phyloP scores from a whole-genome alignment of 2,797 vertebrate genomes.

The Catamblyrhynchus diadema region DNA sequence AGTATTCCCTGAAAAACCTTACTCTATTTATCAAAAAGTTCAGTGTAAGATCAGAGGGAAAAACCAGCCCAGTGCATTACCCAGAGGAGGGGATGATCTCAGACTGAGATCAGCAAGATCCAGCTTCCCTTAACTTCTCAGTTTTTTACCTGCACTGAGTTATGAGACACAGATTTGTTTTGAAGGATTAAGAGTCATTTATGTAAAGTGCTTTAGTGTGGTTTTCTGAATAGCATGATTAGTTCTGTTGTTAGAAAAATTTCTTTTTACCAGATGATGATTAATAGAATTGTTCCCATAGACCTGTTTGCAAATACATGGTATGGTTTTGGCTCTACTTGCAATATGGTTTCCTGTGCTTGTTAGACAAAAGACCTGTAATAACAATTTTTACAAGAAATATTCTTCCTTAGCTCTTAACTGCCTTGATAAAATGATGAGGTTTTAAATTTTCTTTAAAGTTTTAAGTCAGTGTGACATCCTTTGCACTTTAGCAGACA shows the following conservation, averaged over 20 bases:
- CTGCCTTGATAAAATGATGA: not conserved
- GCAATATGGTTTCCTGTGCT: not conserved
- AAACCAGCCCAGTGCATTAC: accelerated
- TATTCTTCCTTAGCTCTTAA: not conserved
- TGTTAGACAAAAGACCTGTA: not conserved
- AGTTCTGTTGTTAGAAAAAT: not conserved
- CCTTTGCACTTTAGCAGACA: not conserved
- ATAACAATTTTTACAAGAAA: not conserved
- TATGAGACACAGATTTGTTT: not conserved
- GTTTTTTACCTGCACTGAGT: not conserved
- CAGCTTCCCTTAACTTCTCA: not conserved
- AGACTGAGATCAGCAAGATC: not conserved
- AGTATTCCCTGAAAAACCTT: not conserved
- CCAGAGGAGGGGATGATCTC: not conserved
- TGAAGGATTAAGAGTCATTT: not conserved
- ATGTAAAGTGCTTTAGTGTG: not conserved
- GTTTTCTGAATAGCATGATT: not conserved
- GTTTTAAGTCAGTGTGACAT: not conserved
- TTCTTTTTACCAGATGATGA: not conserved
- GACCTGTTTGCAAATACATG: not conserved
- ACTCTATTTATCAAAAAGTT: not conserved
- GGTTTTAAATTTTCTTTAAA: not conserved
- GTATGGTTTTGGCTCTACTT: not conserved
- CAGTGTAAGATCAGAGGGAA: not conserved
- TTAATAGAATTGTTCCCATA: accelerated